phyloP scores from a whole-genome alignment of 2,888 invertebrate genomes.

The Tortricodes alternella region DNA sequence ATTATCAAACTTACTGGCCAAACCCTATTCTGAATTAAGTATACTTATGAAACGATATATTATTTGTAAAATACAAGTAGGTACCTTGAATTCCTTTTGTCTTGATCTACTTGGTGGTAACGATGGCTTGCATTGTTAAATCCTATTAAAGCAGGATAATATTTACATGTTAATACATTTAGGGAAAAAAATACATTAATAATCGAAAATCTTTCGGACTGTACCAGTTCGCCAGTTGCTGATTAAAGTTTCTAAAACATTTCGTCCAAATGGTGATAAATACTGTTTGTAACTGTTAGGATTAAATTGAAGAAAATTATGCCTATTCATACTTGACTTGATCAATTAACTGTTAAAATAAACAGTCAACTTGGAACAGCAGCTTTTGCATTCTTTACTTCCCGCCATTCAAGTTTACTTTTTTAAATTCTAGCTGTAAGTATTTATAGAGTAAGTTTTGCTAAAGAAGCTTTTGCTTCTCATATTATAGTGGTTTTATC shows the following conservation, averaged over 20 bases:
- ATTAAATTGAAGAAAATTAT: slow-evolving; percentile 32
- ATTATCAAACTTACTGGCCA: too few species aligned
- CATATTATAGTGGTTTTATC: not conserved
- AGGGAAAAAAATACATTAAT: too few species aligned
- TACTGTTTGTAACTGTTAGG: slow-evolving; percentile 44
- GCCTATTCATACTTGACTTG: slow-evolving; percentile 14
- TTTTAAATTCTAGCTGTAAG: too few species aligned
- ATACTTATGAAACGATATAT: too few species aligned
- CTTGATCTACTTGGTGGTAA: not conserved
- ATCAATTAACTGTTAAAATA: not conserved
- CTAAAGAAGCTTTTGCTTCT: too few species aligned
- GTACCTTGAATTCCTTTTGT: not conserved
- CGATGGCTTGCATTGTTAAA: not conserved
- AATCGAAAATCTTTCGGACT: too few species aligned
- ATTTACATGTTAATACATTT: too few species aligned
- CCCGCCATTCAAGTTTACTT: too few species aligned
- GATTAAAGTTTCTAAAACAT: slow-evolving; percentile 53
- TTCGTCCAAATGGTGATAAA: slow-evolving; percentile 61
- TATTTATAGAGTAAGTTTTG: too few species aligned
- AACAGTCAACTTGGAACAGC: too few species aligned
- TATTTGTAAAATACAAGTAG: not conserved
- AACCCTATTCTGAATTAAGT: too few species aligned
- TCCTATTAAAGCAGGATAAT: not conserved
- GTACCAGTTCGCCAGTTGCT: slow-evolving; percentile 45
- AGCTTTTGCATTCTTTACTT: too few species aligned